These are phyloP conservation scores for Sarcophaga peregrina DNA, from an alignment of 1,140 invertebrate genomes.

Conservation along the genomic window DNA sequence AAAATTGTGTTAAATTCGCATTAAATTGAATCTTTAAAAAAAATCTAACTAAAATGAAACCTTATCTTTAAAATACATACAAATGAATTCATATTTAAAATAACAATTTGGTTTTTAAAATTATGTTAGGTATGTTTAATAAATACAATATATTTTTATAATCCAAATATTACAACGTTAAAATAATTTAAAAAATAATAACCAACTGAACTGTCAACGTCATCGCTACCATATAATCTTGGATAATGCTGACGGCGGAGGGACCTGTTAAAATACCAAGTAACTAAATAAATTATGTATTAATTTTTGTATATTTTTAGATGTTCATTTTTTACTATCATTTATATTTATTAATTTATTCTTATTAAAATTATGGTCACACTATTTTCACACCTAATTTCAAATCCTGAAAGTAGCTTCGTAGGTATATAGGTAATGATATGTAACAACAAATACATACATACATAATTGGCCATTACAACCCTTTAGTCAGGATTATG, in stretches of 20 bases:
- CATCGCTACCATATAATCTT: background rate
- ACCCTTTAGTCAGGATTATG: no score
- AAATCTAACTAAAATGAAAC: no score
- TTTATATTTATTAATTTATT: no score
- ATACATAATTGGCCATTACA: no score
- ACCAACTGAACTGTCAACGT: background rate
- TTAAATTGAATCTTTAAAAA: background rate
- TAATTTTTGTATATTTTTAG: no score
- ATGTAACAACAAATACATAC: no score
- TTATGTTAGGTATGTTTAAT: no score
- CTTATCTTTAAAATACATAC: no score
- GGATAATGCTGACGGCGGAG: conserved; percentile 16
- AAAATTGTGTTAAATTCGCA: background rate
- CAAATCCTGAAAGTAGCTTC: background rate
- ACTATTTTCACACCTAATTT: background rate
- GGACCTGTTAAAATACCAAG: conserved; percentile 33
- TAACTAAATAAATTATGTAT: background rate
- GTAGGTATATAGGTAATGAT: background rate
- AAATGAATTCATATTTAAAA: no score
- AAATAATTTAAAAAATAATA: background rate
- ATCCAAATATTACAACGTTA: background rate
- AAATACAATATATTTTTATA: no score
- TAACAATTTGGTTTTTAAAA: no score
- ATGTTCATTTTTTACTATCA: no score
- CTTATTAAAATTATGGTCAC: background rate